Percentiles rank a stretch among this genome's conserved stretches.
phyloP scores from a whole-genome alignment of 2,113 vertebrate genomes.

The Xenopus tropicalis region UCB_Xtro_10.0 CM004444.2:128977001-128977500 shows the following conservation, averaged over 20 bases:
- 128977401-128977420: conserved; percentile 54
- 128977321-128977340: conserved; percentile 43
- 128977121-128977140: conserved; percentile 6
- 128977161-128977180: conserved; percentile 32
- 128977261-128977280: conserved; percentile 37
- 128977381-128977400: conserved; percentile 54
- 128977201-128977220: conserved; percentile 18
- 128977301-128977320: conserved; percentile 50
- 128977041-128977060: neutral
- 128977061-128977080: conserved; percentile 1
- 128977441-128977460: conserved; percentile 66
- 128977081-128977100: conserved; percentile 28
- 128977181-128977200: conserved; percentile 38
- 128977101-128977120: conserved; percentile 13
- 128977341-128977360: conserved; percentile 51
- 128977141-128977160: conserved; percentile 36
- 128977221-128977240: conserved; percentile 27
- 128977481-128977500: conserved; percentile 73
- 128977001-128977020: too few species aligned
- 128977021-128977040: too few species aligned
- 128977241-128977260: conserved; percentile 22
- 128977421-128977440: conserved; percentile 55
- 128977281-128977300: conserved; percentile 35
- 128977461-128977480: conserved; percentile 69
- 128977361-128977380: conserved; percentile 50